Percentiles rank a stretch among this genome's conserved stretches.
phyloP scores from a whole-genome alignment of 2,888 invertebrate genomes.

The Lamproptera curius region DNA sequence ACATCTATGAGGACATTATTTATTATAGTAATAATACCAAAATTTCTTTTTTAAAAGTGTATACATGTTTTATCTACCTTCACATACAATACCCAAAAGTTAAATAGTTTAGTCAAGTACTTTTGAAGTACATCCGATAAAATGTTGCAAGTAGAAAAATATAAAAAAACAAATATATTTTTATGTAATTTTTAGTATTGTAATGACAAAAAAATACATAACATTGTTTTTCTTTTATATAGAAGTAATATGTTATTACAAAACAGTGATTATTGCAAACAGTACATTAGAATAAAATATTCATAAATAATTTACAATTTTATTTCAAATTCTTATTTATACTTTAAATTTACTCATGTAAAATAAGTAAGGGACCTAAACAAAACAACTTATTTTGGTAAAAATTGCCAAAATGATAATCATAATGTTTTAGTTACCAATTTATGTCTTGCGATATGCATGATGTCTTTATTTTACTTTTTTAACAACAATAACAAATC shows the following conservation, averaged over 20 bases:
- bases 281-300: too few species aligned
- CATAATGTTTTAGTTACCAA: too few species aligned
- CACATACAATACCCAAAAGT: conserved; percentile 9
- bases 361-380: too few species aligned
- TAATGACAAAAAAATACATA: background rate
- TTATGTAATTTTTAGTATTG: background rate
- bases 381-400: too few species aligned
- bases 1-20: conserved; percentile 9
- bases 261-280: background rate
- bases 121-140: background rate
- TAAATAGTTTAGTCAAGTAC: background rate
- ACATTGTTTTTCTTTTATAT: background rate
- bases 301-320: background rate
- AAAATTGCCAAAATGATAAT: too few species aligned
- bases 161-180: conserved; percentile 14
- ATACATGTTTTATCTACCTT: conserved; percentile 4
- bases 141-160: conserved; percentile 15
- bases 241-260: background rate
- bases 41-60: conserved; percentile 14
- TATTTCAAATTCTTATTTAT: background rate
- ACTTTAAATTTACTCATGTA: background rate
- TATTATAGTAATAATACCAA: conserved; percentile 15
- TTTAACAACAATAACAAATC: too few species aligned
- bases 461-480: too few species aligned
- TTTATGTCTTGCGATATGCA: too few species aligned